Base-by-base conservation (phyloP, 1,140 invertebrate species). In the Eriosoma lanigerum region DNA sequence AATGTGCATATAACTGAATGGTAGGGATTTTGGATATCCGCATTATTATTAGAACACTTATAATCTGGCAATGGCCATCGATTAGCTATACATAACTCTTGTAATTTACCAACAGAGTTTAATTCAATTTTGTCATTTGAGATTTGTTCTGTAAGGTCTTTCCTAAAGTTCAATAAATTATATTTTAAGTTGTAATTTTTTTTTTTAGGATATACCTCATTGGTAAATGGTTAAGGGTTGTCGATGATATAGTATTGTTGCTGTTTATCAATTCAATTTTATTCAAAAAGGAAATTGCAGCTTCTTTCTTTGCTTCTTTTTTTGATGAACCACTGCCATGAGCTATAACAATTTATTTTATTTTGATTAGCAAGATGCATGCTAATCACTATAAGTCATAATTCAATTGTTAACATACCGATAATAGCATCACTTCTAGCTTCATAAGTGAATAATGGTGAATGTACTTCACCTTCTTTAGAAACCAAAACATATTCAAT, bases 221-320 rank as follows among this genome's bases (percentile, higher is more conserved):
- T 12, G 1, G 15, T 17, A 13, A 19, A 46, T 4, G 15, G 4
- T 26, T 62, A 9, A 8, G 17, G 24, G 56, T 60, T 3, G 75
- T 78, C 5, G 73, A 76, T 26, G 75, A 48, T 48, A 78, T 78
- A 0, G 15, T n/a, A 24, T 60, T 48, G 26, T 78, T 60, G 15
- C 13, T 15, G 12, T 75, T 6, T n/a, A 54, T 1, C 3, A 21
- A 8, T 0, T 56, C n/a, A 2, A 78, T 19, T 26, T 26, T 26
- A 13, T 62, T 5, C 38, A 98, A 87, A 54, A 97, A 89, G 73
- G 93, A 92, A 84, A 95, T 94, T 0, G 96, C 96, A 64, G 96
- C 96, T 46, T 93, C 91, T 87, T 98, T 96, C 85, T 98, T 98
- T 0, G 96, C 96, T 87, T 97, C 96, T 86, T 98, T 98, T 85